These are phyloP conservation scores for Panthera uncia DNA, from an alignment of 2,113 vertebrate species.

Conservation along the genomic window DNA sequence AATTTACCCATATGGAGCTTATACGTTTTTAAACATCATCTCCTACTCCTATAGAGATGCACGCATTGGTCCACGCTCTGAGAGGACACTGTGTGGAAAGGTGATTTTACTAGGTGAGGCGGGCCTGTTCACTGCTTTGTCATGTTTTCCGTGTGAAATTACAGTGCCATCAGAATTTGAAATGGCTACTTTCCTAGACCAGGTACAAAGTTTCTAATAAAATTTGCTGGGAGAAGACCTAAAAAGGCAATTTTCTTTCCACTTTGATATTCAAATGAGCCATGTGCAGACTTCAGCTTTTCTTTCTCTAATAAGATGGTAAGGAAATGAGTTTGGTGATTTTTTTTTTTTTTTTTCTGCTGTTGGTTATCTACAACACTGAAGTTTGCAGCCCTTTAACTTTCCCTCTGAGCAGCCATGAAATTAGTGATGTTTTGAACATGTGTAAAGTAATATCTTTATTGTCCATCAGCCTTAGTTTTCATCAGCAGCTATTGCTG, in stretches of 20 bases:
- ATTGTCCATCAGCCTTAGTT: background rate
- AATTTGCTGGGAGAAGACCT: background rate
- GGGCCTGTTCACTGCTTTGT: background rate
- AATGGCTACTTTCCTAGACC: background rate
- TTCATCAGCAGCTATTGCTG: background rate
- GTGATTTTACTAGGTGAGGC: background rate
- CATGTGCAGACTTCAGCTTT: background rate
- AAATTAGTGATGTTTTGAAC: background rate
- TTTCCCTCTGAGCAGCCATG: background rate
- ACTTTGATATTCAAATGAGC: constrained; percentile 35
- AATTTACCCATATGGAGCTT: background rate
- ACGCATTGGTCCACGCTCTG: background rate
- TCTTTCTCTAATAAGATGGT: background rate
- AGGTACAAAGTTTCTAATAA: background rate
- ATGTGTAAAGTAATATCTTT: background rate
- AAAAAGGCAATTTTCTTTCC: constrained; percentile 26
- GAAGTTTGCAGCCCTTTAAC: background rate
- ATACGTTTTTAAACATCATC: background rate
- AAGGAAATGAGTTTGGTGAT: background rate
- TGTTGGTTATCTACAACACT: background rate
- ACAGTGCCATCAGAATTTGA: background rate
- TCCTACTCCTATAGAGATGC: background rate
- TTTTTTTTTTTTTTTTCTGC: background rate
- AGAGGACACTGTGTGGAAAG: background rate
- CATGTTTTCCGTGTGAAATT: background rate